A percentile compares a stretch with the other conserved stretches of the same genome.
phyloP scores from a whole-genome alignment of 2,888 invertebrate genomes.

The Meliscaeva auricollis region DNA sequence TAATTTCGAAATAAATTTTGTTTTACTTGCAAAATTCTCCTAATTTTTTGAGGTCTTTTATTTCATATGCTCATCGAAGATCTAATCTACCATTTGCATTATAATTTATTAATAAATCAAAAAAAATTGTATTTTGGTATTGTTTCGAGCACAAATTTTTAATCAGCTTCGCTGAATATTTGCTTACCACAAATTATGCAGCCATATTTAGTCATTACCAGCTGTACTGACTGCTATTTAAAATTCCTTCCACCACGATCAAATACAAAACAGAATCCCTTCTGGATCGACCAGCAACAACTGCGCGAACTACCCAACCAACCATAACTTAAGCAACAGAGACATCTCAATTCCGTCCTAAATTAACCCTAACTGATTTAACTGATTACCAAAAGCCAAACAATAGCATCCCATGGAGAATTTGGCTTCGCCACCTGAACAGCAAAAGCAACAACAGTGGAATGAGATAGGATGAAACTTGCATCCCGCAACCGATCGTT shows the following conservation, averaged over 20 bases:
- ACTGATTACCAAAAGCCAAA: slow-evolving; percentile 62
- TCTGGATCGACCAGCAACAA: slow-evolving; percentile 2
- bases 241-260: slow-evolving; percentile 48
- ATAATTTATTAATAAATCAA: no score
- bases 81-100: no score
- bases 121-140: no score
- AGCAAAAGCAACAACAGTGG: neutral
- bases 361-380: slow-evolving; percentile 70
- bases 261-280: neutral
- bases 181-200: slow-evolving; percentile 33
- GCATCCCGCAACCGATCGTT: slow-evolving; percentile 39
- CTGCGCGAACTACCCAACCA: slow-evolving; percentile 35
- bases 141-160: no score
- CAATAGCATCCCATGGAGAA: slow-evolving; percentile 58
- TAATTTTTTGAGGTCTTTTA: no score
- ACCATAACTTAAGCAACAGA: slow-evolving; percentile 60
- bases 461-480: slow-evolving; percentile 52
- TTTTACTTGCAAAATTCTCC: no score
- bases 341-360: slow-evolving; percentile 72
- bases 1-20: no score
- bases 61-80: no score
- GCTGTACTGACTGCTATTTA: slow-evolving; percentile 57
- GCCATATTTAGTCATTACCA: slow-evolving; percentile 65
- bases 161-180: neutral
- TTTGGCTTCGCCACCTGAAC: slow-evolving; percentile 63